Conservation (phyloP, 2,113 vertebrate species). For the Dasypus novemcinctus region DNA sequence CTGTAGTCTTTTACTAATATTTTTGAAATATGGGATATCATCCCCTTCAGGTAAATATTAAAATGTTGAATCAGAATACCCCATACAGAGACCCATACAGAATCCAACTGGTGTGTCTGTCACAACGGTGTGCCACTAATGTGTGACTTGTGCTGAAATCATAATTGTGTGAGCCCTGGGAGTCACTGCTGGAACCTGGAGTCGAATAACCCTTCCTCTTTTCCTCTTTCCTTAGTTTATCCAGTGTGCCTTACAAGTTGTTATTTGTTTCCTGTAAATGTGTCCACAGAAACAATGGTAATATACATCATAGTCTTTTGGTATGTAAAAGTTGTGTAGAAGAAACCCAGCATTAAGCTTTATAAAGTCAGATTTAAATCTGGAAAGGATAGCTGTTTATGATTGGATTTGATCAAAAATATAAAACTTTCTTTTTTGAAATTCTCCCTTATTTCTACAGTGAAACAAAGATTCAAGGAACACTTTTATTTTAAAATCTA, state of each 20-base stretch:
- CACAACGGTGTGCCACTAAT: not conserved
- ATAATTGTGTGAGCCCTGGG: not conserved
- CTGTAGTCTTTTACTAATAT: not conserved
- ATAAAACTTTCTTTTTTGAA: slow-evolving; percentile 22
- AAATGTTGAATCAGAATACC: not conserved
- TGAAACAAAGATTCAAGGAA: slow-evolving; percentile 6
- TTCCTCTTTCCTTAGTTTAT: not conserved
- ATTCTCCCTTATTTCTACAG: slow-evolving; percentile 3
- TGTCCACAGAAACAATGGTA: not conserved
- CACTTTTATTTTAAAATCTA: not conserved
- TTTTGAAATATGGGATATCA: not conserved
- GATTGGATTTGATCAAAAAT: not conserved
- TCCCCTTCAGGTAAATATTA: not conserved
- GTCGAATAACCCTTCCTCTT: not conserved
- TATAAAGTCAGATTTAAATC: not conserved
- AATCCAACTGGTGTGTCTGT: not conserved
- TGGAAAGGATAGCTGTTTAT: not conserved
- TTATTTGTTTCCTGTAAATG: not conserved
- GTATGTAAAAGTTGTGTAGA: not conserved
- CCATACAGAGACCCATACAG: not conserved
- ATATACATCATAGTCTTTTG: not conserved
- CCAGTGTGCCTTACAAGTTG: not conserved
- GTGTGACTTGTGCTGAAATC: not conserved
- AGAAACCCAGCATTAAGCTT: not conserved
- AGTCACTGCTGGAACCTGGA: not conserved